Evolutionary conservation across 2,888 invertebrate genomes (phyloP).

Genomic region (Galerucella calmariensis): DNA sequence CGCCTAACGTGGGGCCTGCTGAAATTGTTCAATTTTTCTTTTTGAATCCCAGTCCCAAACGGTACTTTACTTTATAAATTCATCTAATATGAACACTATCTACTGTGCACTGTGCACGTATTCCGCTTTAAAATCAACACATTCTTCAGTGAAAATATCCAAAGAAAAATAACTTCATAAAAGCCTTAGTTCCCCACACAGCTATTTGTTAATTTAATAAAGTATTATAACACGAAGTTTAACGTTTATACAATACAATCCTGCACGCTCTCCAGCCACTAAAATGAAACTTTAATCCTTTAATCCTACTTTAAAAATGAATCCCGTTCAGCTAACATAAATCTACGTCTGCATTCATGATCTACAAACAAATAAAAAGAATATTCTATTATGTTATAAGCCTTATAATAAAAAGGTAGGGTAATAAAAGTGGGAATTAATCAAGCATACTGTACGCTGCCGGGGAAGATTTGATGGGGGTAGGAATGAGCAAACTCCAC

Average conservation of each 20-base stretch:
- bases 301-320: conserved; percentile 23
- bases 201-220: not conserved
- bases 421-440: conserved; percentile 37
- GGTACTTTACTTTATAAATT: too few relatives aligned
- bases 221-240: not conserved
- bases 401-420: conserved; percentile 34
- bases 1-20: too few relatives aligned
- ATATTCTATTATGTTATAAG: conserved; percentile 32
- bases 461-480: conserved; percentile 24
- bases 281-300: conserved; percentile 14
- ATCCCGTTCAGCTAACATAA: conserved; percentile 17
- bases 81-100: too few relatives aligned
- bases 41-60: too few relatives aligned
- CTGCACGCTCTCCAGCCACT: conserved; percentile 1
- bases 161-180: not conserved
- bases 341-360: conserved; percentile 19
- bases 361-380: conserved; percentile 30
- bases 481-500: conserved; percentile 23
- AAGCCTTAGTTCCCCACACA: not conserved
- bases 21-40: too few relatives aligned
- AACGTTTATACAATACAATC: not conserved
- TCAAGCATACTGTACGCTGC: conserved; percentile 31
- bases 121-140: not conserved
- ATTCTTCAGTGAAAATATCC: not conserved
- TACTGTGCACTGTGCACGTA: too few relatives aligned